Base-by-base conservation (phyloP, 2,888 invertebrate genomes). In the Leptopilina drosophilae region DNA sequence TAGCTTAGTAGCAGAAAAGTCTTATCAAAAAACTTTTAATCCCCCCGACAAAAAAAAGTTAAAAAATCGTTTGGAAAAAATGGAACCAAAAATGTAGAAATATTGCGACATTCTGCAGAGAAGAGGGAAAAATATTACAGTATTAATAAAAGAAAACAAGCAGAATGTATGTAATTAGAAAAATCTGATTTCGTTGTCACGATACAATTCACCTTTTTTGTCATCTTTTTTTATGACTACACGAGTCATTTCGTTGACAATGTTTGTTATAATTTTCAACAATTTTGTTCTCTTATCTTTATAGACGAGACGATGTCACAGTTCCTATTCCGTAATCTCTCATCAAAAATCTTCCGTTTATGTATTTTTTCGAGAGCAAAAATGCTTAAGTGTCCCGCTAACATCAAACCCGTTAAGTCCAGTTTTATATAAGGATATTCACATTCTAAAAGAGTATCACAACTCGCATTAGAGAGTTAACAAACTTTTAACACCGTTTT, bases 371-470 rank as follows among this genome's bases (percentile, higher is more conserved):
- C 33, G 14, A 73, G 73, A 73, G 53, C 56, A 53, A n/a, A 33
- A 33, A 9, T 73, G 9, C 56, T 56, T 73, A 56, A 42, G 73
- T 40, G 56, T 73, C 56, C 73, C 73, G 73, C 73, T 73, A 73
- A 26, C 73, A 73, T 73, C 73, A 73, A 59, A 49, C 56, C 73
- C 56, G 73, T 73, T 73, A 73, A 73, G 73, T 73, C 73, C 73
- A 73, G 73, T 59, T 73, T 73, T 42, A 42, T 42, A 59, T 33
- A 73, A 73, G 73, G 49, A 73, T 53, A 73, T 59, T 73, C 73
- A n/a, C 56, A 73, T 73, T 33, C 73, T n/a, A 73, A 33, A 56
- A 73, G 56, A 33, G 33, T 56, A 59, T 59, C n/a, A 73, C 56
- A 56, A 56, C 56, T 26, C 40, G n/a, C 33, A 59, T 73, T 49